A percentile compares a stretch with the other conserved stretches of the same genome.
Conservation (phyloP, 2,797 vertebrate genomes). For the Rhinatrema bivittatum region DNA sequence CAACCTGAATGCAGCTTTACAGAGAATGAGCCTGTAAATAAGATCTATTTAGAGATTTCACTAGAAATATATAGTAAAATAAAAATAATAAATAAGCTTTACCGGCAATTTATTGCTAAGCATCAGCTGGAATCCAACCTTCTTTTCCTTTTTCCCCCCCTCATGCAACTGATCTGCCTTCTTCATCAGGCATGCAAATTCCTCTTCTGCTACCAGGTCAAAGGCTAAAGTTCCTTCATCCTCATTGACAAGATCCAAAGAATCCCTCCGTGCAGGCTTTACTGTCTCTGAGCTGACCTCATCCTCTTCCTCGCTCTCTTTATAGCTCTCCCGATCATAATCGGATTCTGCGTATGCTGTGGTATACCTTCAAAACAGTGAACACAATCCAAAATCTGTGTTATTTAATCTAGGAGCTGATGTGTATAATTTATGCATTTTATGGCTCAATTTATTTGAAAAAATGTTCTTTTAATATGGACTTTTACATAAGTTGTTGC, state of each 20-base stretch:
- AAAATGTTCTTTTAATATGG: too few species aligned
- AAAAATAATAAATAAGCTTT: constrained; percentile 14
- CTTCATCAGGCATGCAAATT: constrained; percentile 68
- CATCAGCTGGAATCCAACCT: constrained; percentile 75
- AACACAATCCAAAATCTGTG: too few species aligned
- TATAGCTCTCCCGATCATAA: constrained; percentile 72
- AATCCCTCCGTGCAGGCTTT: constrained; percentile 61
- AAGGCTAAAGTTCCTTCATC: constrained; percentile 31
- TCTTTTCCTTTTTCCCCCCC: constrained; percentile 59
- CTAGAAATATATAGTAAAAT: not conserved
- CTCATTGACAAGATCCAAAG: constrained; percentile 42
- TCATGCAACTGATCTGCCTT: constrained; percentile 72
- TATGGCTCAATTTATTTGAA: too few species aligned
- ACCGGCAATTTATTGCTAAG: constrained; percentile 75
- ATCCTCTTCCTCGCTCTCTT: constrained; percentile 66
- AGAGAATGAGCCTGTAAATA: too few species aligned
- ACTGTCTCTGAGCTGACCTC: constrained; percentile 82
- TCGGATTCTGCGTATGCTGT: constrained; percentile 90
- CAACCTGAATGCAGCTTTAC: too few species aligned
- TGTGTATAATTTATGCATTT: too few species aligned
- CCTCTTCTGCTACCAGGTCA: constrained; percentile 49
- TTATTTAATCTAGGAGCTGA: too few species aligned
- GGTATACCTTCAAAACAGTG: constrained; percentile 63
- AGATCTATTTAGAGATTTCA: too few species aligned
- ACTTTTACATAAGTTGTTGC: too few species aligned